phyloP scores from a whole-genome alignment of 2,113 vertebrate genomes.

The Hypanus sabinus region DNA sequence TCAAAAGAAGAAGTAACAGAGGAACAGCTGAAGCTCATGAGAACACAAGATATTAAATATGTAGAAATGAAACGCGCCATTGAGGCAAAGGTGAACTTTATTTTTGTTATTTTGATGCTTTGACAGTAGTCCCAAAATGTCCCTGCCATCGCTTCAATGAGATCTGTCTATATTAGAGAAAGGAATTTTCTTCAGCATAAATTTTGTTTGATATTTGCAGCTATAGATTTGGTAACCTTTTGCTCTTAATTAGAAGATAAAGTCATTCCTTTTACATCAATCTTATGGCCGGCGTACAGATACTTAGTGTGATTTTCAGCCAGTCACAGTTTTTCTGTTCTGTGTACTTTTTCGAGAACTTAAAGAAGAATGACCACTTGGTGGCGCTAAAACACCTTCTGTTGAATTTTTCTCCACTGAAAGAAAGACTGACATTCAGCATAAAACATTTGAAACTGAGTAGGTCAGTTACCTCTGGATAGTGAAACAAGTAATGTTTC shows the following conservation, averaged over 20 bases:
- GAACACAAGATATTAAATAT: slow-evolving; percentile 83
- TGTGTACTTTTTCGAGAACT: not conserved
- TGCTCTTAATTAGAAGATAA: not conserved
- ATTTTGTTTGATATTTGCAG: not conserved
- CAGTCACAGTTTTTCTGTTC: not conserved
- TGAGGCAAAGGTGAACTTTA: slow-evolving; percentile 69
- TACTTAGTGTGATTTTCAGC: not conserved
- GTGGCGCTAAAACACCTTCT: not conserved
- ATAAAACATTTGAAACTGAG: too few species aligned
- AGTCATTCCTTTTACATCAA: not conserved
- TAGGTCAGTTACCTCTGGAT: too few species aligned
- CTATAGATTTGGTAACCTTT: not conserved
- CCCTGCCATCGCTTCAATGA: not conserved
- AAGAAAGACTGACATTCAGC: not conserved
- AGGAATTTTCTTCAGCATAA: not conserved
- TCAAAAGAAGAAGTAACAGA: slow-evolving; percentile 65
- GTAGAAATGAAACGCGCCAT: slow-evolving; percentile 89
- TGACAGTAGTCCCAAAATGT: not conserved
- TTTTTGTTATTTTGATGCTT: not conserved
- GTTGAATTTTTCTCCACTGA: not conserved
- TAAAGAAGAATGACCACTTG: not conserved
- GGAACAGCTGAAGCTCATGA: slow-evolving; percentile 87
- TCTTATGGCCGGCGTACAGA: not conserved
- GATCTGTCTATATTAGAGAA: not conserved
- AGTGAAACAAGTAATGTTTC: too few species aligned